Percentiles rank a stretch among this genome's conserved stretches.
Evolutionary conservation across 2,888 invertebrate genomes (phyloP).

Genomic region (Melanophora roralis): DNA sequence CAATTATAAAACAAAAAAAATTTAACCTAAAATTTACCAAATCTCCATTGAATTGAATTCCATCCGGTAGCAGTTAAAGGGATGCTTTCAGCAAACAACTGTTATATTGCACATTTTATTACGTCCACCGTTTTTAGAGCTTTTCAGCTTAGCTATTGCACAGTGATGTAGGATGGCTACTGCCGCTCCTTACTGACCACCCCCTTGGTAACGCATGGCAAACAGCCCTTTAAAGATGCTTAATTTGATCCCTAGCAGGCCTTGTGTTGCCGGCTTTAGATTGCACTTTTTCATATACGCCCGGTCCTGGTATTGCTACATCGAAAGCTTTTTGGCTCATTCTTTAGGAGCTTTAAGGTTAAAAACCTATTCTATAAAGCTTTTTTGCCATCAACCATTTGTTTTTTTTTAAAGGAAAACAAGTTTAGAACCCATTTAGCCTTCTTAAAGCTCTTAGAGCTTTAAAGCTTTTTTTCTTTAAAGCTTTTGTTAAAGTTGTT

Average conservation of each 20-base stretch:
- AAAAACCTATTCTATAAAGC: constrained; percentile 38
- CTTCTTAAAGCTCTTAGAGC: constrained; percentile 65
- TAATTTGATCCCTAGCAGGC: not conserved
- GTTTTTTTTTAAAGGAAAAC: constrained; percentile 7
- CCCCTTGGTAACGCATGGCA: not conserved
- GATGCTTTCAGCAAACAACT: not conserved
- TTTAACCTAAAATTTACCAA: not conserved
- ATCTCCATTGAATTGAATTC: not conserved
- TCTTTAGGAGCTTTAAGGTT: constrained; percentile 56
- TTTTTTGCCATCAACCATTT: constrained; percentile 27
- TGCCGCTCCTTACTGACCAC: no score
- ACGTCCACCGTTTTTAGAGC: constrained; percentile 36
- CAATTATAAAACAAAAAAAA: constrained; percentile 16
- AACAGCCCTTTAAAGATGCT: not conserved
- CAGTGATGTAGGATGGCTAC: constrained; percentile 20
- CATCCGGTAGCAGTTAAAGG: not conserved
- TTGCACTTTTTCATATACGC: constrained; percentile 68
- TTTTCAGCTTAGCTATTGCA: constrained; percentile 51
- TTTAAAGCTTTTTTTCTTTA: constrained; percentile 66
- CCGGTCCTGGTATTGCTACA: constrained; percentile 64
- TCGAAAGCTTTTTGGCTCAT: constrained; percentile 60
- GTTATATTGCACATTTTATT: constrained; percentile 51
- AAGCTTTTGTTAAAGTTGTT: constrained; percentile 26
- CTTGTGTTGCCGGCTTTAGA: constrained; percentile 34
- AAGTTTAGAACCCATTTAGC: not conserved